Evolutionary conservation across 2,113 vertebrate genomes (phyloP).

Genomic region (Pachycephala philippinensis): DNA sequence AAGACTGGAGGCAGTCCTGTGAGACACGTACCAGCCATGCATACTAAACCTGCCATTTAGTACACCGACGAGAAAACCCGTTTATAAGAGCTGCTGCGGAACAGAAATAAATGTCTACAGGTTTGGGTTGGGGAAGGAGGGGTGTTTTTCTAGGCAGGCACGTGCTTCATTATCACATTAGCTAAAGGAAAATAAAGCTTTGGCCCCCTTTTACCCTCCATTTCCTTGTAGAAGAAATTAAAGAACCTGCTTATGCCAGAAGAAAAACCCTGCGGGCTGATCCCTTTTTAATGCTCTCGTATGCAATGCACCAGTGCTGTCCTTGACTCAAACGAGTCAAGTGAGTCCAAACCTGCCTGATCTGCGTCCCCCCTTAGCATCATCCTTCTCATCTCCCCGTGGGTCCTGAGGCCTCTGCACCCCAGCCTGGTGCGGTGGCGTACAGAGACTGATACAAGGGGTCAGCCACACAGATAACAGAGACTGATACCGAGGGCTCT

Average conservation of each 20-base stretch:
- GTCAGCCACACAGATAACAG: background rate
- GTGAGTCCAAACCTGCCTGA: background rate
- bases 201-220: background rate
- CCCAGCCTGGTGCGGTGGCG: background rate
- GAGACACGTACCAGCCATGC: conserved; percentile 33
- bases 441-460: background rate
- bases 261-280: background rate
- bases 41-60: conserved; percentile 41
- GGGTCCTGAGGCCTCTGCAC: background rate
- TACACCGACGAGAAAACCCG: background rate
- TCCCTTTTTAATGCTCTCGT: background rate
- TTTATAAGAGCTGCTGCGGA: background rate
- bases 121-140: background rate
- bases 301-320: background rate
- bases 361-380: background rate
- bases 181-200: background rate
- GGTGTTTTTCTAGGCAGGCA: background rate
- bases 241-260: background rate
- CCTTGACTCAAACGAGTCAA: background rate
- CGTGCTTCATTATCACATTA: background rate
- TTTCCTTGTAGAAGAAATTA: background rate
- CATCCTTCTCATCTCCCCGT: fast-evolving
- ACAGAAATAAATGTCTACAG: background rate
- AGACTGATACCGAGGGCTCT: background rate
- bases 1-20: conserved; percentile 47